Base-by-base conservation (phyloP, 1,140 invertebrate species). In the Papilio xuthus region DNA sequence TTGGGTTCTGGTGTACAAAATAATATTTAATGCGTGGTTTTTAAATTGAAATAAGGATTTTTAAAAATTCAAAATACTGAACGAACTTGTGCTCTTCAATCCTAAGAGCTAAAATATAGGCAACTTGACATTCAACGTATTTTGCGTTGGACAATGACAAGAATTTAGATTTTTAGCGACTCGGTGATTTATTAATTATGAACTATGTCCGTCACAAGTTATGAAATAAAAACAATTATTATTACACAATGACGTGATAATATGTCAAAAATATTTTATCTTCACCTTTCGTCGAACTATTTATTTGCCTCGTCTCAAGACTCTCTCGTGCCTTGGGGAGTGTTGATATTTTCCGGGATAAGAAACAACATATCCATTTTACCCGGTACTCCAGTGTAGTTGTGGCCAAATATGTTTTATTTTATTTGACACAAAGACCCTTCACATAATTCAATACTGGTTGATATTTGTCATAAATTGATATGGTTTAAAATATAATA, bases 271-370 rank as follows among this genome's bases (percentile, higher is more conserved):
- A 20, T 56, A 56, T 56, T 26, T 13, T 60, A 53, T 60, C 23
- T 60, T 60, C 13, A 26, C 56, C 10, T 60, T 60, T 23, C 20
- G 20, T 60, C 23, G 56, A 60, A 60, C 20, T 60, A 60, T 60
- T 60, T 26, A 60, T 60, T 60, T 60, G 23, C 56, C 13, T 60
- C 56, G 20, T 12, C 56, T n/a, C 20, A 23, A 56, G 53, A 56
- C 53, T 23, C 20, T 13, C 53, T 26, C 23, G 20, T 60, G 56
- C 56, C 56, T 26, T 26, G 10, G 53, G 56, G 56, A 60, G 56
- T 53, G 23, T 60, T 60, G 23, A 60, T 60, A 60, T 60, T 60
- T 26, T 60, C 56, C 56, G 56, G 56, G 56, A 60, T 60, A 20
- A 60, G 56, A 26, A 60, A 26, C 56, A 60, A 60, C 56, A 26